Base-by-base conservation (phyloP, 2,797 vertebrate species). In the Australoheros facetus region DNA sequence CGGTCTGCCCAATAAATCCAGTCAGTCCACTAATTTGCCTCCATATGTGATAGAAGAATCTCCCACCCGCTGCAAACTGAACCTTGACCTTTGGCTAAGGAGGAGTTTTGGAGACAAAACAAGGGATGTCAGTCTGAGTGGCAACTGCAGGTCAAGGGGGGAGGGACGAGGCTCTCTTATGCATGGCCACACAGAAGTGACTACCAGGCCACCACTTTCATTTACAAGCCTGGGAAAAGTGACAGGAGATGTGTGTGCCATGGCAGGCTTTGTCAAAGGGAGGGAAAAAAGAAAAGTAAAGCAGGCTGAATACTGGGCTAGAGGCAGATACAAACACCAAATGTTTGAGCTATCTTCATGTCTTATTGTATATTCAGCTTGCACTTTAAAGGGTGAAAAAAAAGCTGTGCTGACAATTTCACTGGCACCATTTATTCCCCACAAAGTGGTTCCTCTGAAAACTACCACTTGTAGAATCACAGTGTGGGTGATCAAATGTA, bases 181-280 rank as follows among this genome's bases (percentile, higher is more conserved):
- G 89, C 93, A 85, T 90, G 91, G 81, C 79, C 85, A 91, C 92
- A 89, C 88, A 89, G 87, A 88, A 88, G 82, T 55, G 88, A 86
- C 81, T 30, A 83, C 51, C 71, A 12, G 48, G 71, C 55, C 30
- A 7, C 78, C 81, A 66, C 72, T 74, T 84, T 81, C 54, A 14
- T 64, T 80, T 74, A 69, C 21, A 3, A 80, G 85, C 74, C 83
- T 84, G 87, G 85, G 88, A 91, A 86, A 37, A 90, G 81, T 90
- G 93, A 92, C 91, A 89, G 90, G 83, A 85, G 58, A 58, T 14
- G 71, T 78, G 74, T 51, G 72, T 75, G 84, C 71, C 14, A 12
- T 39, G 76, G 77, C 69, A 71, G 72, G 14, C 32, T 79, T 79
- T 78, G 82, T 85, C 83, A 78, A 75, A 58, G 21, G 51, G 78